A percentile compares a stretch with the other conserved stretches of the same genome.
phyloP scores from a whole-genome alignment of 1,140 invertebrate genomes.

The Doryteuthis pealeii region DNA sequence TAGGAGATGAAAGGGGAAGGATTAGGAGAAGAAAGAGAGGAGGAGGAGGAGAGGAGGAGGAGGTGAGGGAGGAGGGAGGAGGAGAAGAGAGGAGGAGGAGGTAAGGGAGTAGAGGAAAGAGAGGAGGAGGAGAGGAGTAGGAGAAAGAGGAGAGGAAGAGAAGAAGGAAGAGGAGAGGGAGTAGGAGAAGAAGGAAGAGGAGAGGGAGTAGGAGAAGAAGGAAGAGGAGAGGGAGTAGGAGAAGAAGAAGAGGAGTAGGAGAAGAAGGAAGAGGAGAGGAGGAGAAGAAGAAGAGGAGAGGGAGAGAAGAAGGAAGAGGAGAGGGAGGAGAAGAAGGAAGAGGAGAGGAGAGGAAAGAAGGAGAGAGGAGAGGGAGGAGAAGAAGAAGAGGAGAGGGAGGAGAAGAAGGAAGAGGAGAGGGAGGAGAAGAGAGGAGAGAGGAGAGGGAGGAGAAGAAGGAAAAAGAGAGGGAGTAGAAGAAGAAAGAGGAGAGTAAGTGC shows the following conservation, averaged over 20 bases:
- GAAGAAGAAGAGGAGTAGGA: neutral
- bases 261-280: neutral
- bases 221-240: neutral
- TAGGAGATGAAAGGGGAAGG: too few relatives aligned
- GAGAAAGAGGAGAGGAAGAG: conserved; percentile 13
- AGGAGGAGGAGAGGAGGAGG: too few relatives aligned
- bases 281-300: too few relatives aligned
- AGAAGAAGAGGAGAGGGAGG: neutral
- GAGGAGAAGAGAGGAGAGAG: neutral
- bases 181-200: neutral
- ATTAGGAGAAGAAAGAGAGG: too few relatives aligned
- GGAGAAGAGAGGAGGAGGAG: conserved; percentile 16
- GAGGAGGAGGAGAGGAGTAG: conserved; percentile 18
- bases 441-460: neutral
- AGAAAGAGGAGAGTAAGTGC: neutral
- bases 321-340: too few relatives aligned
- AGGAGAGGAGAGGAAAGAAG: neutral
- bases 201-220: neutral
- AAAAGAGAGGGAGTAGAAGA: neutral
- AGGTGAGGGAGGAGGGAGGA: too few relatives aligned
- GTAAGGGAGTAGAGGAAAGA: conserved; percentile 7
- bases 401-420: neutral
- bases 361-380: neutral
- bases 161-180: neutral
- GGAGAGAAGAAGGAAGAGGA: neutral